These are phyloP conservation scores for Napeogenes inachia DNA, from an alignment of 2,888 invertebrate genomes.

Conservation along the genomic window DNA sequence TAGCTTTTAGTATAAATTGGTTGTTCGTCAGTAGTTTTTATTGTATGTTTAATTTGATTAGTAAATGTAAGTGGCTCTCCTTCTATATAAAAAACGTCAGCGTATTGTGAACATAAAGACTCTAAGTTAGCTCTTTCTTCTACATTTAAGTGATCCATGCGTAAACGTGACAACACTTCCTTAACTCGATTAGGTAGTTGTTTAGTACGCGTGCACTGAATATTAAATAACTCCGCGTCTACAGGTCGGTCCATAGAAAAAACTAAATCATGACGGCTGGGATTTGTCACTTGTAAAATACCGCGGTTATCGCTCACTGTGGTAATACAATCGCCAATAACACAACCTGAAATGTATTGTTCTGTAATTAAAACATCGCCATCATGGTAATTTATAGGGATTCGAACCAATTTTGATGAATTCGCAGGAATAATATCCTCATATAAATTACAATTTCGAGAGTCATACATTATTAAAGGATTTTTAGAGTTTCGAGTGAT, in stretches of 20 bases:
- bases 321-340: slow-evolving; percentile 20
- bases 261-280: slow-evolving; percentile 29
- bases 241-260: slow-evolving; percentile 32
- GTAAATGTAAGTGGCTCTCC: no score
- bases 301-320: slow-evolving; percentile 27
- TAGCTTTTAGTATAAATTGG: slow-evolving; percentile 10
- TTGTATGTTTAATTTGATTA: slow-evolving; percentile 22
- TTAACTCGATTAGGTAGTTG: slow-evolving; percentile 15
- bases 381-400: slow-evolving; percentile 23
- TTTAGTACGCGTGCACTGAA: slow-evolving; percentile 22
- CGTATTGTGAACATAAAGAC: no score
- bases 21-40: slow-evolving; percentile 9
- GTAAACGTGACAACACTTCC: slow-evolving; percentile 30
- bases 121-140: no score
- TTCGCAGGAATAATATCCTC: slow-evolving; percentile 22
- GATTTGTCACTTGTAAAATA: slow-evolving; percentile 31
- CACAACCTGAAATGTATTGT: slow-evolving; percentile 23
- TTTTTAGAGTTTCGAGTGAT: background rate
- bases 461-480: slow-evolving; percentile 19
- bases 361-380: slow-evolving; percentile 23
- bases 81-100: no score
- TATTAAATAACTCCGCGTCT: slow-evolving; percentile 28
- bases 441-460: slow-evolving; percentile 20
- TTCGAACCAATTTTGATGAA: slow-evolving; percentile 19
- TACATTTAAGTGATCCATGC: slow-evolving; percentile 26